Evolutionary conservation across 2,797 vertebrate species (phyloP).

Genomic region (Rhinella marina): DNA sequence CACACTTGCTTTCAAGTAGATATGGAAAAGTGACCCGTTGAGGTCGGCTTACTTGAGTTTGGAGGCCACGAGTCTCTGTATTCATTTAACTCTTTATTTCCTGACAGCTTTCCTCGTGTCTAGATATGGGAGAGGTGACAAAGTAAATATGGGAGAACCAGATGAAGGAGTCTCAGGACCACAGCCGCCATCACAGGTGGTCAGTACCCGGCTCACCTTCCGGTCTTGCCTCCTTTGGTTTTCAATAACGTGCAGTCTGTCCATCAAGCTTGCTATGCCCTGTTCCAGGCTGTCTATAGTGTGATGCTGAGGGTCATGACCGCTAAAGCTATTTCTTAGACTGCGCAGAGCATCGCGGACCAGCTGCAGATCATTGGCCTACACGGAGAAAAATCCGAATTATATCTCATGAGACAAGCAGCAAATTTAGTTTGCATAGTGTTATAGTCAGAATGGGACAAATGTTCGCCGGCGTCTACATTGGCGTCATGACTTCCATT

Average conservation of each 20-base stretch:
- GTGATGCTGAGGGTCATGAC: conserved; percentile 95
- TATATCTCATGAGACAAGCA: background rate
- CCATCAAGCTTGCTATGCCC: conserved; percentile 92
- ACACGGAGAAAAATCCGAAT: background rate
- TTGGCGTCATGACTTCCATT: no score
- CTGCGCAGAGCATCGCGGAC: conserved; percentile 90
- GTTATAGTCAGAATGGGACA: background rate
- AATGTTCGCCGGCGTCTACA: no score
- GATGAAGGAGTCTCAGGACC: background rate
- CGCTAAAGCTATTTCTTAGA: conserved; percentile 91
- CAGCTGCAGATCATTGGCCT: conserved; percentile 91
- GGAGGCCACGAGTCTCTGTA: conserved; percentile 86
- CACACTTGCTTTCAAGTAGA: background rate
- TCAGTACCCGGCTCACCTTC: conserved; percentile 69
- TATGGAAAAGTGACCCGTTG: background rate
- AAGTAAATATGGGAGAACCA: background rate
- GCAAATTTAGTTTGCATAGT: background rate
- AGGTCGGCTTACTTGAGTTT: conserved; percentile 82
- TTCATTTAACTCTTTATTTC: conserved; percentile 76
- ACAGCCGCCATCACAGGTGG: background rate
- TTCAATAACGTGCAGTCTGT: conserved; percentile 84
- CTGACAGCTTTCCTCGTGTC: conserved; percentile 82
- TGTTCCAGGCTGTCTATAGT: conserved; percentile 98
- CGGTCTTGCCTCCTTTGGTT: conserved; percentile 78
- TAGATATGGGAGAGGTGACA: conserved; percentile 65